Evolutionary conservation across 1,140 invertebrate species (phyloP).

Genomic region (Hylaeus anthracinus): DNA sequence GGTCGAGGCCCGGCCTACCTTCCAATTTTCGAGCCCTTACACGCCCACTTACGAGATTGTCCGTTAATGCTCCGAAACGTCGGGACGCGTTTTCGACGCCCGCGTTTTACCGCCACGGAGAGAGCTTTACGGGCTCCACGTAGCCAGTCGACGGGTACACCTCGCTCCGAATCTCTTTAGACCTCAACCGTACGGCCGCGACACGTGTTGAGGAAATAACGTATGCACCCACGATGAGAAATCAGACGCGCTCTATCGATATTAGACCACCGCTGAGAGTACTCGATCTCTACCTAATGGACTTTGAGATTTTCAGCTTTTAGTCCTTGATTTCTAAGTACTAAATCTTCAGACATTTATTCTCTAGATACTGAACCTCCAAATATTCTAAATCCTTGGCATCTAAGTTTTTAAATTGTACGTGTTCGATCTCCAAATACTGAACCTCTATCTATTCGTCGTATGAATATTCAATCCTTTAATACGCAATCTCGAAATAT

Average conservation of each 20-base stretch:
- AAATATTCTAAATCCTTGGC: too few relatives aligned
- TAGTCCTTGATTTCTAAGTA: too few relatives aligned
- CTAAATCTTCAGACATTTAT: too few relatives aligned
- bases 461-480: too few relatives aligned
- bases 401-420: too few relatives aligned
- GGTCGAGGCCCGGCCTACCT: conserved; percentile 78
- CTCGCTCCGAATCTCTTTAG: not conserved
- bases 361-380: too few relatives aligned
- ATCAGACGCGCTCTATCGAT: not conserved
- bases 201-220: not conserved
- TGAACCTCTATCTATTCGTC: too few relatives aligned
- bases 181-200: not conserved
- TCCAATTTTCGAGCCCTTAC: conserved; percentile 81
- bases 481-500: too few relatives aligned
- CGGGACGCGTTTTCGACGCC: conserved; percentile 73
- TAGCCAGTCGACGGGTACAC: not conserved
- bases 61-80: conserved; percentile 78
- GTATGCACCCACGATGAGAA: not conserved
- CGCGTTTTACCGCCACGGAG: conserved; percentile 58
- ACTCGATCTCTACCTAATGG: too few relatives aligned
- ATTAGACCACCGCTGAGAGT: not conserved
- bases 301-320: too few relatives aligned
- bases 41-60: conserved; percentile 81
- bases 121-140: conserved; percentile 16
- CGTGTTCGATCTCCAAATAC: too few relatives aligned